These are phyloP conservation scores for Microcebus lehilahytsara DNA, from an alignment of 2,113 vertebrate genomes.

Conservation along the genomic window DNA sequence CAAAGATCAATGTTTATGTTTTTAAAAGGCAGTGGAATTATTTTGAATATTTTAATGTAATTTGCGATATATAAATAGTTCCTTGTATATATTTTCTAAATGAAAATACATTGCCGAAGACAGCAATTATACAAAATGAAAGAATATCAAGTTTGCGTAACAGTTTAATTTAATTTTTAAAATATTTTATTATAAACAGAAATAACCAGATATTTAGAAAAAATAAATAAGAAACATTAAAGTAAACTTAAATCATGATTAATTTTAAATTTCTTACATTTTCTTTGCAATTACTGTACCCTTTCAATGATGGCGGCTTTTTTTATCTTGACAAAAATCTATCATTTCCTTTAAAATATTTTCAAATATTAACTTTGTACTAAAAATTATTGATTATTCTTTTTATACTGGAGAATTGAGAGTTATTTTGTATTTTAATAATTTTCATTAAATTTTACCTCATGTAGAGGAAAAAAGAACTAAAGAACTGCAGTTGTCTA, in stretches of 20 bases:
- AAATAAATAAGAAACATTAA: background rate
- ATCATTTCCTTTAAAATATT: background rate
- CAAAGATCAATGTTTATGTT: background rate
- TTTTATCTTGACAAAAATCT: background rate
- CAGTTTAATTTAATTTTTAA: background rate
- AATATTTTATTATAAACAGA: background rate
- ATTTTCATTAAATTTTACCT: background rate
- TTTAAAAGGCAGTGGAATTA: background rate
- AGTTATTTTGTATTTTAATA: background rate
- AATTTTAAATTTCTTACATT: background rate
- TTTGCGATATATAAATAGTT: background rate
- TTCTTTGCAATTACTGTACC: background rate
- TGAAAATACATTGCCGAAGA: background rate
- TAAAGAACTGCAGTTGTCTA: background rate
- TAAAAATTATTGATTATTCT: background rate
- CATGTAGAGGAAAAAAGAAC: background rate
- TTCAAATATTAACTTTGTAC: background rate
- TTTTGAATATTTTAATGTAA: background rate
- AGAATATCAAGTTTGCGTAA: background rate
- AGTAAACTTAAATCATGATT: background rate
- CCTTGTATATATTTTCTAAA: background rate
- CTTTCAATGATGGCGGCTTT: background rate
- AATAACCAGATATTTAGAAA: background rate
- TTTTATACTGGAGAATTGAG: background rate
- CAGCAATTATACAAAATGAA: background rate